Evolutionary conservation across 2,888 invertebrate genomes (phyloP).

Genomic region (Xanthostigma xanthostigma): DNA sequence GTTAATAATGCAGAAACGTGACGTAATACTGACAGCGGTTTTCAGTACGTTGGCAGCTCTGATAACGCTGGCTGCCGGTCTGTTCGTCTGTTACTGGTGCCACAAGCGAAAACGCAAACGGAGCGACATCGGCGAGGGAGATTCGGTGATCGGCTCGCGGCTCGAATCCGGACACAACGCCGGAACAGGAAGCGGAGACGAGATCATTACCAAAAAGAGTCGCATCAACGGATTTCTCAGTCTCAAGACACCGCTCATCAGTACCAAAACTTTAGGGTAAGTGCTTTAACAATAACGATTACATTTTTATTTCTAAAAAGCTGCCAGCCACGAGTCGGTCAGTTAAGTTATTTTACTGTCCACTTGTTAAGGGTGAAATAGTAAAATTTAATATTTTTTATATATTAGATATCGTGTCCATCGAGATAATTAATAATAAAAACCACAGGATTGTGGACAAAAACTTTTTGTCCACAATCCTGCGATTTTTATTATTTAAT

Average conservation of each 20-base stretch:
- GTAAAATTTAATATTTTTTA: no score
- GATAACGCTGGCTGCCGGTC: constrained; percentile 38
- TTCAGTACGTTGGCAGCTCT: constrained; percentile 46
- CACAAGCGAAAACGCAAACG: constrained; percentile 40
- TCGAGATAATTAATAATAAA: no score
- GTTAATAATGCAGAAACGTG: constrained; percentile 54
- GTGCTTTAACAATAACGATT: constrained; percentile 22
- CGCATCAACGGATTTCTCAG: constrained; percentile 50
- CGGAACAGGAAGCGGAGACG: not conserved
- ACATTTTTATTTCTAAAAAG: no score
- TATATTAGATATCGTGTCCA: no score
- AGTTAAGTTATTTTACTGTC: no score
- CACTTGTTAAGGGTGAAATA: no score
- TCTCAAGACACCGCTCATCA: constrained; percentile 56
- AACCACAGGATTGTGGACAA: no score
- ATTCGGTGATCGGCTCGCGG: constrained; percentile 33
- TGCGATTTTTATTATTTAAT: no score
- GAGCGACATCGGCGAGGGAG: constrained; percentile 38
- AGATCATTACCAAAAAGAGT: constrained; percentile 27
- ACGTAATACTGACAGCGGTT: constrained; percentile 47
- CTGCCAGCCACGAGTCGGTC: no score
- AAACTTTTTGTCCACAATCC: no score
- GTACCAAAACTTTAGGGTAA: constrained; percentile 61
- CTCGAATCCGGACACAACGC: constrained; percentile 5
- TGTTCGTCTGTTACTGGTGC: constrained; percentile 38